Evolutionary conservation across 2,113 vertebrate genomes (phyloP).

Genomic region (Boulengeromyrus knoepffleri): DNA sequence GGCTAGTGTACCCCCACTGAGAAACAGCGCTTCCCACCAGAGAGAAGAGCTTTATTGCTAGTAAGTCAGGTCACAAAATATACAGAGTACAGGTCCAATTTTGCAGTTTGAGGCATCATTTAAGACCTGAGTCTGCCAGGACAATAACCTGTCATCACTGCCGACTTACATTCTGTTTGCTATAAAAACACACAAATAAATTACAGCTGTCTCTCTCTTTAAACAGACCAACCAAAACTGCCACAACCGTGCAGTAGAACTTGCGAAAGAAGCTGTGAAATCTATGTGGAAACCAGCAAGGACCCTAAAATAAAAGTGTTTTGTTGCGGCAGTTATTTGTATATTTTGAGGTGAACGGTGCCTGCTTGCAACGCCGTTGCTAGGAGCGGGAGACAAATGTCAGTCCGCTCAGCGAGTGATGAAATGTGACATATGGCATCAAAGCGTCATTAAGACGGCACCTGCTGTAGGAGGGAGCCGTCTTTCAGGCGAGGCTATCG

Average conservation of each 20-base stretch:
- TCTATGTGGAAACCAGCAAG: conserved; percentile 28
- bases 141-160: conserved; percentile 44
- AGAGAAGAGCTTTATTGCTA: conserved; percentile 53
- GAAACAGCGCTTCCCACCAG: conserved; percentile 29
- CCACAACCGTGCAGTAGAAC: conserved; percentile 21
- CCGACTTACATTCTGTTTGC: conserved; percentile 29
- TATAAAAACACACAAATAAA: conserved; percentile 20
- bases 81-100: conserved; percentile 46
- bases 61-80: conserved; percentile 48
- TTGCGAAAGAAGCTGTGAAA: conserved; percentile 15
- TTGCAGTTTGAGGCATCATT: conserved; percentile 44
- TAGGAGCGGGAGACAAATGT: conserved; percentile 81
- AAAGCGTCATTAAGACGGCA: conserved; percentile 86
- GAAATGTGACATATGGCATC: conserved; percentile 95
- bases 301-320: conserved; percentile 42
- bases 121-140: conserved; percentile 41
- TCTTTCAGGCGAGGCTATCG: conserved; percentile 71
- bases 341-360: conserved; percentile 40
- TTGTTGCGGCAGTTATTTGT: conserved; percentile 40
- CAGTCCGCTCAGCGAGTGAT: conserved; percentile 90
- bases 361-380: conserved; percentile 58
- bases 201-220: conserved; percentile 25
- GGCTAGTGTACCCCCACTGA: conserved; percentile 45
- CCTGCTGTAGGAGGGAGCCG: conserved; percentile 73
- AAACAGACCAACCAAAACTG: conserved; percentile 10